Base-by-base conservation (phyloP, 35 echinoderm and acorn worm genomes). In the Anneissia japonica region DNA sequence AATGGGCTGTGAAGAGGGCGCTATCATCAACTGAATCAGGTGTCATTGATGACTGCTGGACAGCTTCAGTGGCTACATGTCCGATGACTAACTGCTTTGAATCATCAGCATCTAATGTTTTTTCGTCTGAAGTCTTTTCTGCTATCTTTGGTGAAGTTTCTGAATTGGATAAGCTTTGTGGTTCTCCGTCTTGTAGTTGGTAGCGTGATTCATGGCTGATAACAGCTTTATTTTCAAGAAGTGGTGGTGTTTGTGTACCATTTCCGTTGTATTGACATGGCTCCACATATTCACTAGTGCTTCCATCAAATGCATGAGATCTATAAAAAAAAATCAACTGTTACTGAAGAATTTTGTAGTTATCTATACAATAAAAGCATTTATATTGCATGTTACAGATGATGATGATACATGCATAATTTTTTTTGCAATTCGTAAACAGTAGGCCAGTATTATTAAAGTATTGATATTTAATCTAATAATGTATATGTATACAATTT, bases 221-320 rank as follows among this genome's bases (percentile, higher is more conserved):
- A 39, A 81, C 38, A 11, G 79, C 79, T 26, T 39, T 81, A 26
- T 39, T 30, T 32, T 81, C 79, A 23, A 38, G 79, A 6, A 81
- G 37, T 39, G 79, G 79, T 81, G 79, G 79, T 32, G 79, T 81
- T 16, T 30, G 35, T 10, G 79, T 30, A 21, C 35, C 79, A 40
- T 81, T 81, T 17, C 79, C 79, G 26, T 81, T 81, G 23, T 81
- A 81, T 10, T 39, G 79, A 37, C 51, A 64, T 16, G 51, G 51
- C 51, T 64, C 51, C 5, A 64, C 51, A 23, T 64, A 64, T 26
- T 64, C 51, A 2, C 51, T 64, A 12, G 51, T 23, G 51, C 26
- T 23, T 23, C 26, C 6, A 64, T 64, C 51, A 64, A 12, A 64
- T 64, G 21, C 51, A 64, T 12, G 51, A 12, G 51, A 64, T 64